phyloP scores from a whole-genome alignment of 2,113 vertebrate genomes.

The Carettochelys insculpta region DNA sequence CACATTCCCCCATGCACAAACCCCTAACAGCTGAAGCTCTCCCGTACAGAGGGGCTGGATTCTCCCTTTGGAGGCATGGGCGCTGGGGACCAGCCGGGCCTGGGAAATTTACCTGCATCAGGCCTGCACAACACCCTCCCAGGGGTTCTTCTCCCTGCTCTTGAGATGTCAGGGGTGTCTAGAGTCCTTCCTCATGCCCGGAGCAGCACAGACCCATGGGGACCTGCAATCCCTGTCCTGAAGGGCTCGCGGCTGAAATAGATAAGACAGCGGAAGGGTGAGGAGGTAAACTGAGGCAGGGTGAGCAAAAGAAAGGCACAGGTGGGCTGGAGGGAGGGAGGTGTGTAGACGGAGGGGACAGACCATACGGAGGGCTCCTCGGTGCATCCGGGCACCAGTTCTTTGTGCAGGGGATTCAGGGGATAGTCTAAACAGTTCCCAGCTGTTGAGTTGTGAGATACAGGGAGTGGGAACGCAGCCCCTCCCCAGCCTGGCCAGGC shows the following conservation, averaged over 20 bases:
- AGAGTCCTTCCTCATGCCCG: too few species aligned
- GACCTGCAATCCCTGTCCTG: background rate
- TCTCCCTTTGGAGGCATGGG: background rate
- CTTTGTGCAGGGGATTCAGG: background rate
- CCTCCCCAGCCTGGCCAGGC: background rate
- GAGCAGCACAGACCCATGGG: background rate
- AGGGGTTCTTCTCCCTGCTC: too few species aligned
- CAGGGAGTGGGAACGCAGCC: fast-evolving
- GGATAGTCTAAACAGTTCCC: background rate
- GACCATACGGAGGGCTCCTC: background rate
- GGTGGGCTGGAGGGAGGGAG: background rate
- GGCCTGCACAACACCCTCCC: too few species aligned
- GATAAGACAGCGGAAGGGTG: background rate
- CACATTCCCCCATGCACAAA: too few species aligned
- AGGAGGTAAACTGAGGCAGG: background rate
- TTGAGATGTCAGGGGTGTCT: too few species aligned
- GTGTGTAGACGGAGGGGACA: background rate
- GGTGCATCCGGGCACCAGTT: background rate
- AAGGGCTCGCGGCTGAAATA: background rate
- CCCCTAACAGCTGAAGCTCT: background rate
- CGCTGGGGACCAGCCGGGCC: background rate
- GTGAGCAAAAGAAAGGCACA: background rate
- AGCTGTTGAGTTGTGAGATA: background rate
- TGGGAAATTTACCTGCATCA: background rate
- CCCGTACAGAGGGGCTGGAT: background rate